Evolutionary conservation across 2,113 vertebrate species (phyloP).

Genomic region (Xenotilapia leptura): DNA sequence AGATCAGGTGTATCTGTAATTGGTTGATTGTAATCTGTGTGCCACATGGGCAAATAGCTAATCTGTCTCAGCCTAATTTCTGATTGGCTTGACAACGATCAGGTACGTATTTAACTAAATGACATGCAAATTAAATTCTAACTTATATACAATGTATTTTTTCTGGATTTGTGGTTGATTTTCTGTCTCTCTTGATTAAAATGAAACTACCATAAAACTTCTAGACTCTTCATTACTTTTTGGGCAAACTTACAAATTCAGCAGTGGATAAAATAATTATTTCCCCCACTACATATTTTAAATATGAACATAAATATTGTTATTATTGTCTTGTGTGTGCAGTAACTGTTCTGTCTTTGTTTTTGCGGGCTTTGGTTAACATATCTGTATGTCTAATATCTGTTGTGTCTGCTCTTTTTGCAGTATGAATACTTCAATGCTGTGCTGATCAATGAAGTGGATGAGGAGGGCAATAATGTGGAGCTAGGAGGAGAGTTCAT

Average conservation of each 20-base stretch:
- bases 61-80: neutral
- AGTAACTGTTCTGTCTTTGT: neutral
- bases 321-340: neutral
- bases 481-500: conserved; percentile 94
- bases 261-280: neutral
- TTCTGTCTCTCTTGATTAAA: neutral
- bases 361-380: neutral
- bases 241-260: neutral
- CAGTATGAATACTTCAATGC: conserved; percentile 98
- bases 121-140: neutral
- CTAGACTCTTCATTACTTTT: neutral
- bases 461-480: conserved; percentile 88
- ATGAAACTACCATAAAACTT: neutral
- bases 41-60: neutral
- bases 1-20: neutral
- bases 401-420: neutral
- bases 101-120: neutral
- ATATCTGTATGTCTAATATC: neutral
- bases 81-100: neutral
- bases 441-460: conserved; percentile 92
- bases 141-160: neutral
- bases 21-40: neutral
- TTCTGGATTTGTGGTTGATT: neutral
- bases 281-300: neutral
- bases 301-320: neutral